Percentiles rank a stretch among this genome's conserved stretches.
Evolutionary conservation across 1,140 invertebrate genomes (phyloP).

Genomic region (Pristionchus pacificus): DNA sequence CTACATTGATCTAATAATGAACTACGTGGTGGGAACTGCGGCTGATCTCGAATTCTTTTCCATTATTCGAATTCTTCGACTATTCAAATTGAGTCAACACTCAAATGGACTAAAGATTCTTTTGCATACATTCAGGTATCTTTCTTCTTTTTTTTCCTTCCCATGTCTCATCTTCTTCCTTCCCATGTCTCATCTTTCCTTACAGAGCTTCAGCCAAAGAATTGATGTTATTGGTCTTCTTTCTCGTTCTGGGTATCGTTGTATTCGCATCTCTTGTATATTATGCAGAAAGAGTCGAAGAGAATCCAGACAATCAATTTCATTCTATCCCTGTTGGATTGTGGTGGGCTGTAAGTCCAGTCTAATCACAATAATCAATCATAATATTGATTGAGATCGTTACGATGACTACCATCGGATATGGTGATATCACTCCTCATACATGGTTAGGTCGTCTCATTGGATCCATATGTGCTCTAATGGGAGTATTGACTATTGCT

Average conservation of each 20-base stretch:
- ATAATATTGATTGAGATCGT: conserved; percentile 23
- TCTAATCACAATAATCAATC: conserved; percentile 34
- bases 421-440: conserved; percentile 77
- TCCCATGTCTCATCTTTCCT: no score
- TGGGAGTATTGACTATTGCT: conserved; percentile 83
- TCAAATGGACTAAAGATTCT: conserved; percentile 95
- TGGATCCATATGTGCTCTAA: conserved; percentile 82
- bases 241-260: conserved; percentile 86
- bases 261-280: conserved; percentile 95
- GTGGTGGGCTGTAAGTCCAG: conserved; percentile 62
- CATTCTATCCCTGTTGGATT: conserved; percentile 58
- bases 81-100: conserved; percentile 96
- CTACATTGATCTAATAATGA: conserved; percentile 69
- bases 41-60: conserved; percentile 94
- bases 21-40: conserved; percentile 63
- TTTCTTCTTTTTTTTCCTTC: background rate
- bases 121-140: conserved; percentile 79
- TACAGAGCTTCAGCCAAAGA: conserved; percentile 96
- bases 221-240: conserved; percentile 85
- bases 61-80: conserved; percentile 93
- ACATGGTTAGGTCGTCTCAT: conserved; percentile 70
- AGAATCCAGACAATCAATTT: conserved; percentile 52
- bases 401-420: conserved; percentile 65
- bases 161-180: no score
- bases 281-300: conserved; percentile 82